A percentile compares a stretch with the other conserved stretches of the same genome.
These are phyloP conservation scores for Leptinotarsa juncta DNA, from an alignment of 2,888 invertebrate species.

Conservation along the genomic window DNA sequence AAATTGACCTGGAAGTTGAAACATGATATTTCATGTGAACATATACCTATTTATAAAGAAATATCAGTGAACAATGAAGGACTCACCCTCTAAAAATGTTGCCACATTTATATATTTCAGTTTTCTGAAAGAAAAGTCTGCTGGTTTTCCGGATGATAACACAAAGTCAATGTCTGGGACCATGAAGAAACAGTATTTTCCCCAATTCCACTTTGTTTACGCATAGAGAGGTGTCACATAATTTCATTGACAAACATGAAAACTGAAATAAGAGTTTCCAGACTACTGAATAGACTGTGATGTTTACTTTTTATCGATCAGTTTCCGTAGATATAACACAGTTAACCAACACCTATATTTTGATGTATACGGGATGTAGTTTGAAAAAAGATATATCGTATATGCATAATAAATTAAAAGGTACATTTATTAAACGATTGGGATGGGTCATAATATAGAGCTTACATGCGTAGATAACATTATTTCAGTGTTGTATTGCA, in stretches of 20 bases:
- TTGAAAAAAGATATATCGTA: not conserved
- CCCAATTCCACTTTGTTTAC: not conserved
- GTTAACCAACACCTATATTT: not conserved
- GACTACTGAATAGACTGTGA: not conserved
- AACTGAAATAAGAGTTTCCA: not conserved
- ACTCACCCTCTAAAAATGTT: conserved; percentile 55
- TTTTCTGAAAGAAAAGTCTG: conserved; percentile 65
- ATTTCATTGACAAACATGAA: not conserved
- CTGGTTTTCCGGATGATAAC: conserved; percentile 58
- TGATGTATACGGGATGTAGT: not conserved
- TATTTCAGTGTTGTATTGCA: no score
- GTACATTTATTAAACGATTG: no score
- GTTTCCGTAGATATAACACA: not conserved
- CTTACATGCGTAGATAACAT: no score
- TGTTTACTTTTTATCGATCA: conserved; percentile 16
- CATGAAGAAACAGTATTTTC: conserved; percentile 15
- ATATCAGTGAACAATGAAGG: not conserved
- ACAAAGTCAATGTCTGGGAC: conserved; percentile 19
- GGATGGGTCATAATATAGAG: no score
- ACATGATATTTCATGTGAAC: no score
- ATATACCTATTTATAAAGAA: not conserved
- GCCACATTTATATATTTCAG: conserved; percentile 54
- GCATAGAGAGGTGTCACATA: not conserved
- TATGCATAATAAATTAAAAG: no score
- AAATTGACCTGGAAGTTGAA: no score